Evolutionary conservation across 2,113 vertebrate genomes (phyloP).

Genomic region (Ginglymostoma cirratum): DNA sequence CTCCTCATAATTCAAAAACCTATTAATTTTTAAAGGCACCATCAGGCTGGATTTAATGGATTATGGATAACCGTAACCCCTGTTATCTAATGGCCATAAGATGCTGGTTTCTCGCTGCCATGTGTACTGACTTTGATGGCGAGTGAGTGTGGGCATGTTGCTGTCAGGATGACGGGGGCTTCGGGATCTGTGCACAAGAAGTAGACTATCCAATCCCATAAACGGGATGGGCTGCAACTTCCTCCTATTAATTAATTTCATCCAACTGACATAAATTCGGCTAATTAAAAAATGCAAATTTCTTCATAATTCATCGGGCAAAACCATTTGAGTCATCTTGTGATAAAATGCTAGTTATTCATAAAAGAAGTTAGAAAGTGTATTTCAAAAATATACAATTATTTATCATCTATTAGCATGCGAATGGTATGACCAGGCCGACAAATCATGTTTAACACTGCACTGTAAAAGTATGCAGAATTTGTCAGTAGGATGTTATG

Average conservation of each 20-base stretch:
- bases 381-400: not conserved
- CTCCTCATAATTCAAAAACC: not conserved
- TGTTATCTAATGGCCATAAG: not conserved
- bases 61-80: not conserved
- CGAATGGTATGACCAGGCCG: not conserved
- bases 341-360: not conserved
- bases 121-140: not conserved
- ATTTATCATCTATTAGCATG: not conserved
- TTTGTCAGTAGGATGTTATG: not conserved
- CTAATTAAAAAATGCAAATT: constrained; percentile 3
- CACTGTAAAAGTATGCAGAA: not conserved
- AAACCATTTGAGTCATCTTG: not conserved
- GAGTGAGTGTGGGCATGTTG: not conserved
- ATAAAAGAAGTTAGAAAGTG: not conserved
- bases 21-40: not conserved
- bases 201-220: not conserved
- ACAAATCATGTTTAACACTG: not conserved
- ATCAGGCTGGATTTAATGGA: not conserved
- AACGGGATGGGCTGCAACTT: not conserved
- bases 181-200: not conserved
- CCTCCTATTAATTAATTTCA: not conserved
- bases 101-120: not conserved
- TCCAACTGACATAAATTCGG: not conserved
- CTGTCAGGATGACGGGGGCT: too few relatives aligned
- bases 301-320: not conserved